A percentile compares a stretch with the other conserved stretches of the same genome.
phyloP scores from a whole-genome alignment of 2,113 vertebrate genomes.

The Mobula hypostoma region DNA sequence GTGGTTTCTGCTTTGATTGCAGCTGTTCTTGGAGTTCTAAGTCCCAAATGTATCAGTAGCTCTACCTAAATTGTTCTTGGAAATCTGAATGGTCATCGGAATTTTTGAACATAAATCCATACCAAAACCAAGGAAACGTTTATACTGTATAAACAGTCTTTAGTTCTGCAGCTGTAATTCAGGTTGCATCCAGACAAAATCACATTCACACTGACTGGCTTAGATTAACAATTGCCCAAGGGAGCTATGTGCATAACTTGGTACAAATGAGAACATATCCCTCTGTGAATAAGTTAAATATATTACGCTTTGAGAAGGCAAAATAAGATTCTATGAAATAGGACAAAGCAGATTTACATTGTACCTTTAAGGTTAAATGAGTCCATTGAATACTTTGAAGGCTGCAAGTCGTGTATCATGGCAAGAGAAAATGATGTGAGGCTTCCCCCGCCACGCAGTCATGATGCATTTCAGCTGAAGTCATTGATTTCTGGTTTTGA shows the following conservation, averaged over 20 bases:
- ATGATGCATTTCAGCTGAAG: neutral
- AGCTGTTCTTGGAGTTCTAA: neutral
- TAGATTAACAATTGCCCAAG: neutral
- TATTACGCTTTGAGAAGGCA: neutral
- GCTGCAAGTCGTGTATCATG: neutral
- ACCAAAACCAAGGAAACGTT: neutral
- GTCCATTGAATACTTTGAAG: neutral
- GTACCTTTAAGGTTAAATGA: neutral
- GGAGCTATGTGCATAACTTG: neutral
- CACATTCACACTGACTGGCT: neutral
- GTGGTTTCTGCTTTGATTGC: neutral
- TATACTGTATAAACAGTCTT: neutral
- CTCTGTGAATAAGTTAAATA: neutral
- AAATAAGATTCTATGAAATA: neutral
- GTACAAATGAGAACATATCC: neutral
- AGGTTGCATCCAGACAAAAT: neutral
- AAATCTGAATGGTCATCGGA: neutral
- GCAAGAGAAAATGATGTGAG: neutral
- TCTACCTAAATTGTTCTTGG: neutral
- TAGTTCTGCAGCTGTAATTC: neutral
- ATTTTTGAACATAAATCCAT: neutral
- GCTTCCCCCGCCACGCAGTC: neutral
- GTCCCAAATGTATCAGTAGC: too few relatives aligned
- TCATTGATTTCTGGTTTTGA: neutral
- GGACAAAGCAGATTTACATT: neutral